phyloP scores from a whole-genome alignment of 92 coral and sea anemone genomes.

The Porites evermanni region DNA sequence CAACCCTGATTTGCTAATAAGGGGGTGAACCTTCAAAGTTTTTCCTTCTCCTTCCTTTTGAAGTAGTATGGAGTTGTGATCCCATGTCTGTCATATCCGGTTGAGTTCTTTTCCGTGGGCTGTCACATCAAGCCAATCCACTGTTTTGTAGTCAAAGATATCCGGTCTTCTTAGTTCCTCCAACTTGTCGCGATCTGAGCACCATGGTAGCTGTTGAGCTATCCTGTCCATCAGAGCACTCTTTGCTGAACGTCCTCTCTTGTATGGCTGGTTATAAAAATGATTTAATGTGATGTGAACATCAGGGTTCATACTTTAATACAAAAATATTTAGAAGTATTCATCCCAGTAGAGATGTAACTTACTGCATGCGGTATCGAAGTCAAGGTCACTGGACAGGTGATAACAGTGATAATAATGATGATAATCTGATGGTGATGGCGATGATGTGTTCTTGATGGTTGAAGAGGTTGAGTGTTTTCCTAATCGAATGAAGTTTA shows the following conservation, averaged over 20 bases:
- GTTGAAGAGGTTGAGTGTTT: too few relatives aligned
- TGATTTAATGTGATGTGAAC: too few relatives aligned
- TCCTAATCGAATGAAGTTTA: too few relatives aligned
- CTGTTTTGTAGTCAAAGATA: slow-evolving; percentile 87
- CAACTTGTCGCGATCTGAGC: slow-evolving; percentile 70
- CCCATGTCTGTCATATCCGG: slow-evolving; percentile 33
- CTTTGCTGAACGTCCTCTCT: slow-evolving; percentile 79
- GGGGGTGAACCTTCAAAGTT: background rate
- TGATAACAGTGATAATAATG: too few relatives aligned
- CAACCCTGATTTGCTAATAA: background rate
- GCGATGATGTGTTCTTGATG: too few relatives aligned
- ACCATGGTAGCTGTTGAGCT: slow-evolving; percentile 90
- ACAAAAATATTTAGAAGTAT: too few relatives aligned
- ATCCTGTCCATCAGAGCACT: slow-evolving; percentile 86
- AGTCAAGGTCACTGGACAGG: too few relatives aligned
- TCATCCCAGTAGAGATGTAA: too few relatives aligned
- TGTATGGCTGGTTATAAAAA: slow-evolving; percentile 66
- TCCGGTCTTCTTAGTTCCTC: slow-evolving; percentile 89
- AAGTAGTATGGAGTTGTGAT: background rate
- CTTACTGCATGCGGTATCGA: too few relatives aligned
- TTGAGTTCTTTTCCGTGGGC: slow-evolving; percentile 77
- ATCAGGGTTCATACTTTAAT: too few relatives aligned
- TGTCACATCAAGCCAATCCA: slow-evolving; percentile 93
- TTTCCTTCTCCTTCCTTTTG: background rate
- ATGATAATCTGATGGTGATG: too few relatives aligned